Evolutionary conservation across 2,888 invertebrate genomes (phyloP).

Genomic region (Acleris literana): DNA sequence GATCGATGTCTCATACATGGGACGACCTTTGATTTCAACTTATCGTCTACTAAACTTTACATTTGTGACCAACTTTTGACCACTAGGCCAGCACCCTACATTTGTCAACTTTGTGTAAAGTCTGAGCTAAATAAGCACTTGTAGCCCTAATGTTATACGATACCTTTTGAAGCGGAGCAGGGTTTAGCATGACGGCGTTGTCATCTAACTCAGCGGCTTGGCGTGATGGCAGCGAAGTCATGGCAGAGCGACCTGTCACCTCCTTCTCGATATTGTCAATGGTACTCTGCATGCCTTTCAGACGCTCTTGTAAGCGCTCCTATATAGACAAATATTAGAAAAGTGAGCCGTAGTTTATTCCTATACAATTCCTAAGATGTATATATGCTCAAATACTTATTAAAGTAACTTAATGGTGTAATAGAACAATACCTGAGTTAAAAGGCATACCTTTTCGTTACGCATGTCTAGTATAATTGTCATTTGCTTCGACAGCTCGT

Average conservation of each 20-base stretch:
- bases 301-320: conserved; percentile 61
- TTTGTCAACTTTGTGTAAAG: too few species aligned
- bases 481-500: conserved; percentile 57
- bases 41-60: too few species aligned
- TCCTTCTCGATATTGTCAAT: conserved; percentile 70
- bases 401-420: not conserved
- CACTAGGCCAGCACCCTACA: too few species aligned
- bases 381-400: not conserved
- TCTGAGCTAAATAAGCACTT: too few species aligned
- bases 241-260: conserved; percentile 49
- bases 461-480: conserved; percentile 56
- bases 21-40: too few species aligned
- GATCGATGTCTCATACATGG: too few species aligned
- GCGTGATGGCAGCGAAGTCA: conserved; percentile 22
- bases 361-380: too few species aligned
- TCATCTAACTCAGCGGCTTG: conserved; percentile 51
- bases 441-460: conserved; percentile 56
- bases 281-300: conserved; percentile 58
- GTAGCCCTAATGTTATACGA: too few species aligned
- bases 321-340: conserved; percentile 32
- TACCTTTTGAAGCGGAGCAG: conserved; percentile 41
- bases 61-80: too few species aligned
- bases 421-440: not conserved
- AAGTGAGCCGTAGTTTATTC: too few species aligned
- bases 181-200: conserved; percentile 52